Base-by-base conservation (phyloP, 2,797 vertebrate genomes). In the Megalops cyprinoides region DNA sequence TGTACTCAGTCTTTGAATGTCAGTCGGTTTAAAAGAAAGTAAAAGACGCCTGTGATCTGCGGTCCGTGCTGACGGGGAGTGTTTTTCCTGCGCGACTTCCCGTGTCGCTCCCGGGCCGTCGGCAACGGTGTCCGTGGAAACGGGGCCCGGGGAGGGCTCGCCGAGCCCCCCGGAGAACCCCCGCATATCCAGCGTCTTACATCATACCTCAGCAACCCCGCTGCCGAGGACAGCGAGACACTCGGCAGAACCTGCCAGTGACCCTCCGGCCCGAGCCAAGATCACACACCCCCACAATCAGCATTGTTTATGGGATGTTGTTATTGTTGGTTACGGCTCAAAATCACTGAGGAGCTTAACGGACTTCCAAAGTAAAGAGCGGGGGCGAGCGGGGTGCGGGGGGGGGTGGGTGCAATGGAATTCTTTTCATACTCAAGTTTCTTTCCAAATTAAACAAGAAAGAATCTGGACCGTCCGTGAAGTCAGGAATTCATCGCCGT, bases 251-350 rank as follows among this genome's bases (percentile, higher is more conserved):
- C 82, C 86, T 88, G 94, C 93, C 94, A 95, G 91, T 75, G 90
- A 84, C 1, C 67, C 84, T 80, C 88, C 93, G n/a, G 94, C 95
- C 95, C 96, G 96, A 91, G 91, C 88, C 94, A 96, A 96, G 95
- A 96, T 95, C 95, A 94, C 92, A 92, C 91, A 90, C 92, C 88
- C 87, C 88, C 80, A 85, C 93, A 93, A 97, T 97, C 96, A 97
- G 96, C 93, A 95, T 97, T 98, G 96, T 98, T 98, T 98, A 97
- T 95, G 95, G 94, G 94, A 96, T 95, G 92, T 93, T 96, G 95
- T 97, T 97, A 96, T 97, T 96, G 95, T 98, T 99, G 97, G 97
- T 96, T 92, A 84, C 89, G 87, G 89, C 97, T 97, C 97, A 97
- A 97, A 97, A 91, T 95, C 94, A 95, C 92, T 91, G 82, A 93